phyloP scores from a whole-genome alignment of 2,888 invertebrate species.

The Ganaspis brasiliensis region DNA sequence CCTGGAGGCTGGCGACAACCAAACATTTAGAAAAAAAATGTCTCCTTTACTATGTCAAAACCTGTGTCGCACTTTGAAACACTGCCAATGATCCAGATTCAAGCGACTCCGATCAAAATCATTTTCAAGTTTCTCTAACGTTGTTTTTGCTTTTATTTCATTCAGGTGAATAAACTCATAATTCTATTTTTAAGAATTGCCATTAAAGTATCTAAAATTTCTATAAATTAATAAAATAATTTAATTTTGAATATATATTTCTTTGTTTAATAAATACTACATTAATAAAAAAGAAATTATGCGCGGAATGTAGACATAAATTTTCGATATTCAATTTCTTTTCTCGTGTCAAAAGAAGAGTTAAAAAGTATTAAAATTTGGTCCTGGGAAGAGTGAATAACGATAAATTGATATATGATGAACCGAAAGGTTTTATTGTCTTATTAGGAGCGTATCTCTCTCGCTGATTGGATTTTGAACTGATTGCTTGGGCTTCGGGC shows the following conservation, averaged over 20 bases:
- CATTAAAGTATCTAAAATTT: no score
- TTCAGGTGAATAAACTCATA: neutral
- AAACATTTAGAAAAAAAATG: constrained; percentile 63
- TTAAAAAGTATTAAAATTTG: no score
- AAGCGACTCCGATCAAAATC: constrained; percentile 31
- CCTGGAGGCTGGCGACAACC: constrained; percentile 62
- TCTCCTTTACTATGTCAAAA: constrained; percentile 67
- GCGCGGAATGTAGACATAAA: no score
- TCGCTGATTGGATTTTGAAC: constrained; percentile 31
- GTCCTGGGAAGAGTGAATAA: no score
- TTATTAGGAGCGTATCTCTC: constrained; percentile 16
- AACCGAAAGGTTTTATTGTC: constrained; percentile 27
- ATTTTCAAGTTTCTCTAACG: neutral
- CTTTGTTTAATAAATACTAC: no score
- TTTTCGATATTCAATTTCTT: no score
- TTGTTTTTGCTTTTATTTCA: neutral
- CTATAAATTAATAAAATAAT: no score
- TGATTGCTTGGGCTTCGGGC: constrained; percentile 36
- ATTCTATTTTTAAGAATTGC: neutral
- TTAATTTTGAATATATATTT: no score
- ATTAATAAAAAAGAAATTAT: no score
- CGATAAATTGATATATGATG: constrained; percentile 33
- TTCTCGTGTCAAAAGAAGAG: no score
- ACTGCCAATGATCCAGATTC: neutral
- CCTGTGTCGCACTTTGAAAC: neutral